phyloP scores from a whole-genome alignment of 2,797 vertebrate genomes.

The Pteronotus mesoamericanus region DNA sequence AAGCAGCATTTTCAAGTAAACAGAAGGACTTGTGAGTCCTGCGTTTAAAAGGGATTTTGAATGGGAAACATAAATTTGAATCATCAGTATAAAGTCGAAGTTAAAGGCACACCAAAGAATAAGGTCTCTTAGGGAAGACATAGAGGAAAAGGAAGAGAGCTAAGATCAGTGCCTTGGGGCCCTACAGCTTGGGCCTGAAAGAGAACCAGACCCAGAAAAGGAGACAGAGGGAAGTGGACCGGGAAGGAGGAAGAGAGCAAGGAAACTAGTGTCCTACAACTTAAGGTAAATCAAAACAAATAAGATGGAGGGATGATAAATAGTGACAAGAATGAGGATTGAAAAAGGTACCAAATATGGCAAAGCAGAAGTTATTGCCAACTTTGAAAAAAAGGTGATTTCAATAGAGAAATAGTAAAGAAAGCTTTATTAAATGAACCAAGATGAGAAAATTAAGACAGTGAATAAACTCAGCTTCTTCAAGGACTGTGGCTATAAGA shows the following conservation, averaged over 20 bases:
- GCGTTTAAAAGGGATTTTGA: not conserved
- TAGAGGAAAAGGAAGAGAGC: not conserved
- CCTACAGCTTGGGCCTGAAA: not conserved
- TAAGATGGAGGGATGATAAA: not conserved
- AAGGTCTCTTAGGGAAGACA: not conserved
- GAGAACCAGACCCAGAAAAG: not conserved
- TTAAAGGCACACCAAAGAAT: not conserved
- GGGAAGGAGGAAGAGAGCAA: not conserved
- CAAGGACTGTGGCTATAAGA: not conserved
- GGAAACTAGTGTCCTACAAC: not conserved
- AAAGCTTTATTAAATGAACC: not conserved
- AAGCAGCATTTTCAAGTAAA: not conserved
- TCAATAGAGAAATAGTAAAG: not conserved
- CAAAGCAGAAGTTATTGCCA: not conserved
- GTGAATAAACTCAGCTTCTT: not conserved
- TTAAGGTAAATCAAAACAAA: not conserved
- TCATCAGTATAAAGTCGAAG: not conserved
- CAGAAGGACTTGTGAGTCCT: not conserved
- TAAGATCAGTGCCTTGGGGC: not conserved
- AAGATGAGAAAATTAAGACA: not conserved
- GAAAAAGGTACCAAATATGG: not conserved
- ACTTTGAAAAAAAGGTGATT: not conserved
- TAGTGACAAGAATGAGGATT: not conserved
- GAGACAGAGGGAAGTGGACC: rapidly evolving
- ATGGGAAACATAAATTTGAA: not conserved